phyloP scores from a whole-genome alignment of 2,797 vertebrate genomes.

The Intellagama lesueurii region DNA sequence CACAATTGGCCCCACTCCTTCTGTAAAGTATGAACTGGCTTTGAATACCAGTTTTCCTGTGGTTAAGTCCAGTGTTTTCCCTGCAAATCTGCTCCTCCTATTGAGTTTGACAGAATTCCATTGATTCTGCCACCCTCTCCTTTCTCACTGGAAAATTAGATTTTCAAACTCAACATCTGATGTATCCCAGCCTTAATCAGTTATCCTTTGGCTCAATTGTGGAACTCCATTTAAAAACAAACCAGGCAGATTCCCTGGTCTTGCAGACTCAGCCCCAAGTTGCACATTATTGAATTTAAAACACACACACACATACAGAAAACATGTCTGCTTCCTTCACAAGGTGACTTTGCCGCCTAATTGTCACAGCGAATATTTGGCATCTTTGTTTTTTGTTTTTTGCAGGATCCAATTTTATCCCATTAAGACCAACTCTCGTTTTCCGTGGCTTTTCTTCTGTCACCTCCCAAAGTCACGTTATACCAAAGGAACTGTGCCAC shows the following conservation, averaged over 20 bases:
- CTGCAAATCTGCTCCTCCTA: not conserved
- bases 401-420: not conserved
- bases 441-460: not conserved
- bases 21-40: not conserved
- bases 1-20: not conserved
- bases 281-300: not conserved
- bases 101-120: not conserved
- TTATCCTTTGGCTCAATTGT: constrained; percentile 50
- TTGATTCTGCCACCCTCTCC: not conserved
- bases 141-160: not conserved
- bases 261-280: not conserved
- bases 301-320: not conserved
- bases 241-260: not conserved
- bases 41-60: not conserved
- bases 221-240: constrained; percentile 51
- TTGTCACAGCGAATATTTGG: not conserved
- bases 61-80: not conserved
- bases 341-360: not conserved
- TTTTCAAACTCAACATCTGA: not conserved
- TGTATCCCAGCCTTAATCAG: not conserved
- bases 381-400: not conserved
- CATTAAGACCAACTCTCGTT: not conserved
- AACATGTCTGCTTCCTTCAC: not conserved
- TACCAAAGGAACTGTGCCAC: not conserved
- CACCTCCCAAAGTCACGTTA: not conserved